Evolutionary conservation across 2,888 invertebrate species (phyloP), one percentile per base, ranked within the genome.

Genomic region (Hypolimnas misippus): DNA sequence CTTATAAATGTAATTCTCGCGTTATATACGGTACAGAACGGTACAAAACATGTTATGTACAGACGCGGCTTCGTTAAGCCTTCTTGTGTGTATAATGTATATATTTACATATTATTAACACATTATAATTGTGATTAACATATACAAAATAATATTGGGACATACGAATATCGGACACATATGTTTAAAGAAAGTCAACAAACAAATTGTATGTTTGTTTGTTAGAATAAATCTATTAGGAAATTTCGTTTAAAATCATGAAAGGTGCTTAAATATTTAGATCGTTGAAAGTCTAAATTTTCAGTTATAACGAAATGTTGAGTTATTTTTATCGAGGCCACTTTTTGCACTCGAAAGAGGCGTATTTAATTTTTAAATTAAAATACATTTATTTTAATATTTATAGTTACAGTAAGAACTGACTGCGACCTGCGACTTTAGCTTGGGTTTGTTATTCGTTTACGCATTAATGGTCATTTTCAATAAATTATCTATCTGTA

Each of bases 31-130:
- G n/a, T n/a, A n/a, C n/a, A n/a, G n/a, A n/a, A n/a, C n/a, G n/a
- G n/a, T n/a, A 14, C n/a, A 38, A 14, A n/a, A 38, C 14, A 35
- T 10, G 3, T 3, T 42, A 17, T 7, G 17, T 10, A 12, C 19
- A 19, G 44, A 44, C 44, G 6, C 44, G 12, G 44, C 19, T 44
- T 5, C 44, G 19, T 21, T 46, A 21, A 16, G 19, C 21, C 12
- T 46, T 4, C 25, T 25, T 5, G 25, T 25, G 5, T 46, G 21
- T 21, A 14, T 40, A 35, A 3, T 35, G 14, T n/a, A 21, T 21
- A 46, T 46, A 59, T 59, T 53, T 33, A 42, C 58, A 59, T 52
- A 21, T 44, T 7, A 59, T 59, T 52, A 58, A 42, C 42, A 58
- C 42, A 58, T 33, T 14, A 58, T 31, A n/a, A n/a, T n/a, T n/a